Conservation (phyloP, 2,888 invertebrate genomes). For the Thelaira solivaga region DNA sequence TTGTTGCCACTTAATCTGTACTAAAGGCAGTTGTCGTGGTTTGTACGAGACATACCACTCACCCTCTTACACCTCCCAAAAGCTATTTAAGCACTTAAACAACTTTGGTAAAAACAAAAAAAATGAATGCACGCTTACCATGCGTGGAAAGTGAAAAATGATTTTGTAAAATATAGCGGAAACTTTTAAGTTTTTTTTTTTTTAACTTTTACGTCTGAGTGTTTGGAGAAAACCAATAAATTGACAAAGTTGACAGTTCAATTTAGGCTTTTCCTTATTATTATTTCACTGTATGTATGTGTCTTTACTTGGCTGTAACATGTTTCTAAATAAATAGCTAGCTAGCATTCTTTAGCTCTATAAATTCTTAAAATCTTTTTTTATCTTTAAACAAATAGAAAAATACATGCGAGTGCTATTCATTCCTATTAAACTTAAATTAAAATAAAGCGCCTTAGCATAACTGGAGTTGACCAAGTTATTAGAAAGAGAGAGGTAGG, state of each 20-base stretch:
- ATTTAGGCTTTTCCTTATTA: conserved; percentile 58
- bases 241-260: conserved; percentile 65
- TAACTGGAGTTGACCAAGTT: no score
- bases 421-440: no score
- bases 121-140: conserved; percentile 49
- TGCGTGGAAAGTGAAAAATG: conserved; percentile 54
- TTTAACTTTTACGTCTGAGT: conserved; percentile 49
- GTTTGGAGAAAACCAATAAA: conserved; percentile 60
- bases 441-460: no score
- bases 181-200: conserved; percentile 37
- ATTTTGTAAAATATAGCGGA: conserved; percentile 15
- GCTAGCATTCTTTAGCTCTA: no score
- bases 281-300: no score
- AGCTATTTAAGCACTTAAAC: conserved; percentile 44
- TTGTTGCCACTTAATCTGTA: conserved; percentile 59
- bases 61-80: neutral
- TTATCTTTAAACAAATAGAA: no score
- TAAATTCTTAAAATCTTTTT: no score
- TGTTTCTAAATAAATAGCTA: no score
- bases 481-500: no score
- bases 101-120: conserved; percentile 15
- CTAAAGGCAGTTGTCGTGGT: conserved; percentile 54
- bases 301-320: no score
- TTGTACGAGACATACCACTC: conserved; percentile 32
- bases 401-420: no score